Conservation (phyloP, 2,797 vertebrate species). For the Sebastolobus altivelis region DNA sequence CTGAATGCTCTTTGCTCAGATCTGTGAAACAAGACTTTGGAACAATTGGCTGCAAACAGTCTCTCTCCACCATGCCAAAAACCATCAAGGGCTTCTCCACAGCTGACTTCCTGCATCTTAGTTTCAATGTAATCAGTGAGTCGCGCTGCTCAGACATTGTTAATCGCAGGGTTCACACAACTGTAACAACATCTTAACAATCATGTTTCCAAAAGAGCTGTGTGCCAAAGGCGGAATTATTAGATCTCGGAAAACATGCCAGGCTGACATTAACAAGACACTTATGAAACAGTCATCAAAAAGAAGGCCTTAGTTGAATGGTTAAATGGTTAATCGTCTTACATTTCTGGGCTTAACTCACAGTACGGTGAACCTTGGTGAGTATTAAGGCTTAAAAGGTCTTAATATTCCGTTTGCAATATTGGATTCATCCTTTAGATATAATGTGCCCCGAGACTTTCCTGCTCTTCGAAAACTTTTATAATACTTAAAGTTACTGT, state of each 20-base stretch:
- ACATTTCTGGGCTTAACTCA: background rate
- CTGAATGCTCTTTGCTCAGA: slow-evolving; percentile 41
- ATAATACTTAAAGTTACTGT: background rate
- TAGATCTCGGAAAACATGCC: slow-evolving; percentile 45
- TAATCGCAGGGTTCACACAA: slow-evolving; percentile 65
- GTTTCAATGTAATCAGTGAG: slow-evolving; percentile 68
- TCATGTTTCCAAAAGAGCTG: slow-evolving; percentile 49
- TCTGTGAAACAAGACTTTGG: slow-evolving; percentile 56
- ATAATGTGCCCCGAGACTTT: background rate
- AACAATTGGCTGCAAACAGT: slow-evolving; percentile 60
- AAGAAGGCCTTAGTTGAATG: background rate
- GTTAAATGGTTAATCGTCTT: slow-evolving; percentile 2
- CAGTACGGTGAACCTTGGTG: background rate
- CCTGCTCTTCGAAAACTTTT: background rate
- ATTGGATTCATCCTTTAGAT: background rate
- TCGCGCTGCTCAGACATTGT: slow-evolving; percentile 65
- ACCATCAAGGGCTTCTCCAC: slow-evolving; percentile 69
- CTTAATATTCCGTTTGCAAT: background rate
- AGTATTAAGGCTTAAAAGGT: background rate
- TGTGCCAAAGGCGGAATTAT: slow-evolving; percentile 56
- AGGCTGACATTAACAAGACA: slow-evolving; percentile 41
- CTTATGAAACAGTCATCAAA: slow-evolving; percentile 31
- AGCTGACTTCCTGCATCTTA: slow-evolving; percentile 70
- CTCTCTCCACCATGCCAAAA: slow-evolving; percentile 56
- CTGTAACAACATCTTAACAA: slow-evolving; percentile 70